Evolutionary conservation across 2,797 vertebrate genomes (phyloP).

Genomic region (Sphaeramia orbicularis): DNA sequence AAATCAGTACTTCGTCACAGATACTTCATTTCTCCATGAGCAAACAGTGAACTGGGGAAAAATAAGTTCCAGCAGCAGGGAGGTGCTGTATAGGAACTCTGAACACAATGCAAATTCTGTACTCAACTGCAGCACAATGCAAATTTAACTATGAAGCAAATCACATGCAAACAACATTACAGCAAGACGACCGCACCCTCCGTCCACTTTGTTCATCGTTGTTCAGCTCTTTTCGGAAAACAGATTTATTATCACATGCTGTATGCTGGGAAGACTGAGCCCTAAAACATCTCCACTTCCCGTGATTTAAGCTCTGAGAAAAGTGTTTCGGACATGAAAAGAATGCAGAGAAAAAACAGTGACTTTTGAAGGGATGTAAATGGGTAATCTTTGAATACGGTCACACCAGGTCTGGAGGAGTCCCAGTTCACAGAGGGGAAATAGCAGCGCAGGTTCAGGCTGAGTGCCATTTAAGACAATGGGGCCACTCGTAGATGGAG

Average conservation of each 20-base stretch:
- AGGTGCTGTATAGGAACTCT: slow-evolving; percentile 5
- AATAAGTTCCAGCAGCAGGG: background rate
- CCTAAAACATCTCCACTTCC: background rate
- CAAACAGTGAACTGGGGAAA: background rate
- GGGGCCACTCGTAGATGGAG: slow-evolving; percentile 62
- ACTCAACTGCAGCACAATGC: slow-evolving; percentile 36
- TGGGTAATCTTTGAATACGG: slow-evolving; percentile 38
- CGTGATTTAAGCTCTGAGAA: background rate
- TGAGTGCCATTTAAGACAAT: slow-evolving; percentile 74
- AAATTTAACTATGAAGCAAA: slow-evolving; percentile 51
- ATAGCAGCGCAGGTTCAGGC: slow-evolving; percentile 51
- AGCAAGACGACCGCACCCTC: slow-evolving; percentile 40
- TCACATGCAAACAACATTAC: slow-evolving; percentile 48
- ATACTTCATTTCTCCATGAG: slow-evolving; percentile 13
- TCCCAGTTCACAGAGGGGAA: slow-evolving; percentile 61
- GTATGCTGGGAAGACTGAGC: too few relatives aligned
- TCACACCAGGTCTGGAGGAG: slow-evolving; percentile 30
- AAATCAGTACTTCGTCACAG: too few relatives aligned
- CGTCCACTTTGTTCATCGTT: background rate
- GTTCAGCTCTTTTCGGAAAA: background rate
- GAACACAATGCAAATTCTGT: slow-evolving; percentile 29
- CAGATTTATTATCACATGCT: background rate
- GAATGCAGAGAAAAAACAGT: background rate
- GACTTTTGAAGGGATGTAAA: background rate
- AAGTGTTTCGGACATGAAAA: slow-evolving; percentile 11